Percentiles rank a stretch among this genome's conserved stretches.
Conservation (phyloP, 2,888 invertebrate species). For the Dasypolia templi region DNA sequence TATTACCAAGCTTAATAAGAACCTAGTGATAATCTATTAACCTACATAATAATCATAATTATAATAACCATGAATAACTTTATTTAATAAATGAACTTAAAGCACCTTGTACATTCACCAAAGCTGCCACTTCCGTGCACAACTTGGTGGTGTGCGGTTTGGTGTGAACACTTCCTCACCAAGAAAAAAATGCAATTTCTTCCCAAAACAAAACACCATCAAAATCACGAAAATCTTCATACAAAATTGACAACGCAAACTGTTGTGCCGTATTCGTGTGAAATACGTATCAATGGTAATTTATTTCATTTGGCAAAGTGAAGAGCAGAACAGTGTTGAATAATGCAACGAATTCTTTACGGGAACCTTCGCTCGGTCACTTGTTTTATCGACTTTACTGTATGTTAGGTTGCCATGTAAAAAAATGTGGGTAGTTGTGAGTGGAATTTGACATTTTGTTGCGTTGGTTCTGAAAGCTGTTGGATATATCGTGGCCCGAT, state of each 20-base stretch:
- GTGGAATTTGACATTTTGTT: conserved; percentile 44
- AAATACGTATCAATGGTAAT: conserved; percentile 76
- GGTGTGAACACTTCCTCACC: neutral
- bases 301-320: conserved; percentile 80
- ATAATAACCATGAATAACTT: neutral
- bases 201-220: conserved; percentile 29
- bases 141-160: too few species aligned
- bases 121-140: too few species aligned
- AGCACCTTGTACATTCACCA: neutral
- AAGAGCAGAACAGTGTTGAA: conserved; percentile 70
- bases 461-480: neutral
- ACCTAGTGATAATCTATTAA: neutral
- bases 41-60: neutral
- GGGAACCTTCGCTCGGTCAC: conserved; percentile 64
- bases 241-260: conserved; percentile 61
- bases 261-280: conserved; percentile 50
- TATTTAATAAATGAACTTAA: neutral
- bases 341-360: conserved; percentile 72
- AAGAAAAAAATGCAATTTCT: neutral
- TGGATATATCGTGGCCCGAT: too few species aligned
- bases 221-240: conserved; percentile 46
- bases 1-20: neutral
- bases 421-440: conserved; percentile 48
- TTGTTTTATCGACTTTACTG: conserved; percentile 66
- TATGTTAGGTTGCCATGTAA: conserved; percentile 54